Percentiles rank a stretch among this genome's conserved stretches.
phyloP scores from a whole-genome alignment of 2,113 vertebrate species.

The Gallinago paraguaiae region DNA sequence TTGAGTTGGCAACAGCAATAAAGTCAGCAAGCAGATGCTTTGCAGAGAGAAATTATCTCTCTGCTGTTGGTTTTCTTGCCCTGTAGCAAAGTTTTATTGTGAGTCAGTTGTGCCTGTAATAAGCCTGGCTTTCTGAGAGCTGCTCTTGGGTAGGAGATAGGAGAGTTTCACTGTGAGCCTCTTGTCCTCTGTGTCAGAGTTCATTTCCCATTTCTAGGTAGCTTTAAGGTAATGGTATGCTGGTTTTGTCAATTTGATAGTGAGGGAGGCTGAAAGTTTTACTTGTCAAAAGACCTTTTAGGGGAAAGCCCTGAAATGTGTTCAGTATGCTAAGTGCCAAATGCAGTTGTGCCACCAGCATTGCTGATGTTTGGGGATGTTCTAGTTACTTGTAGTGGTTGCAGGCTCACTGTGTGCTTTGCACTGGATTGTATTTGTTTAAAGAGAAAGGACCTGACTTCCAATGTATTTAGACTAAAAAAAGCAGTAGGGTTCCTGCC shows the following conservation, averaged over 20 bases:
- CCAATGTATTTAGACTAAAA: not conserved
- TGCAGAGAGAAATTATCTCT: conserved; percentile 16
- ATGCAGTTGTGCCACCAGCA: not conserved
- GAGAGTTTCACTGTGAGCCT: not conserved
- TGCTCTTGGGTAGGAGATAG: not conserved
- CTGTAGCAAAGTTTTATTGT: conserved; percentile 39
- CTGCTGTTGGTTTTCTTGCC: not conserved
- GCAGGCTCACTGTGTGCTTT: not conserved
- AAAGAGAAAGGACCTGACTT: not conserved
- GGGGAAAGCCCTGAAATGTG: not conserved
- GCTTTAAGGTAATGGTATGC: not conserved
- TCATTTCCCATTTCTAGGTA: not conserved
- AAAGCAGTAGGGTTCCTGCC: not conserved
- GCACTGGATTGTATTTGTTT: not conserved
- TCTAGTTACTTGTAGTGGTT: not conserved
- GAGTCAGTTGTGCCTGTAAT: not conserved
- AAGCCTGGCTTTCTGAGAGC: not conserved
- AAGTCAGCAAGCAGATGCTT: conserved; percentile 28
- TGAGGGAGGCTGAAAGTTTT: not conserved
- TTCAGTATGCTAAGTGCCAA: not conserved
- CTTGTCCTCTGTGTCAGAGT: not conserved
- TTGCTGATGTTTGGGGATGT: not conserved
- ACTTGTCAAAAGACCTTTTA: not conserved
- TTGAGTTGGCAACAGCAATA: conserved; percentile 12
- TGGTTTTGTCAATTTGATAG: not conserved